Percentiles rank a stretch among this genome's conserved stretches.
Evolutionary conservation across 2,113 vertebrate genomes (phyloP).

Genomic region (Triplophysa dalaica): DNA sequence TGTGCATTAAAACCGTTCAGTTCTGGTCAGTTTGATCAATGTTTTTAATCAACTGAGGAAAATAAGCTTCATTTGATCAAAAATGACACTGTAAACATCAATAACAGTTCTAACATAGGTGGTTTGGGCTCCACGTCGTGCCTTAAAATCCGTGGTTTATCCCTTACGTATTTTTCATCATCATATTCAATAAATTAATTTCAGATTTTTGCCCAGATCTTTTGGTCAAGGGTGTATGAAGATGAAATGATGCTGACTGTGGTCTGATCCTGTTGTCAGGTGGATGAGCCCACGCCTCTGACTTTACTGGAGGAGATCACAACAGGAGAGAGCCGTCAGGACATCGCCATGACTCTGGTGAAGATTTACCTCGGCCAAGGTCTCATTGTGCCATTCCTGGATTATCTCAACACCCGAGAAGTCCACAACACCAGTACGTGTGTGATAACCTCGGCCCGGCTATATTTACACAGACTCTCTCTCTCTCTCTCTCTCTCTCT

Average conservation of each 20-base stretch:
- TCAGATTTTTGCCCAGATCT: too few relatives aligned
- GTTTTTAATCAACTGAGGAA: too few relatives aligned
- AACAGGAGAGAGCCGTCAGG: constrained; percentile 83
- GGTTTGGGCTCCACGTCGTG: too few relatives aligned
- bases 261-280: constrained; percentile 61
- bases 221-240: too few relatives aligned
- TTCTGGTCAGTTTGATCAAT: too few relatives aligned
- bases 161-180: too few relatives aligned
- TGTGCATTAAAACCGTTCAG: too few relatives aligned
- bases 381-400: constrained; percentile 83
- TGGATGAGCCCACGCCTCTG: constrained; percentile 71
- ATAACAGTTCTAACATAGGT: too few relatives aligned
- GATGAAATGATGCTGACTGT: not conserved
- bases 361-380: constrained; percentile 88
- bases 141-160: too few relatives aligned
- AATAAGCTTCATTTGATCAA: too few relatives aligned
- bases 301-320: constrained; percentile 86
- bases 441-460: constrained; percentile 39
- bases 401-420: constrained; percentile 82
- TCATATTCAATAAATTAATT: too few relatives aligned
- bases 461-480: constrained; percentile 66
- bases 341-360: constrained; percentile 87
- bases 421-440: constrained; percentile 84
- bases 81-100: too few relatives aligned
- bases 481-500: constrained; percentile 57